Conservation (phyloP, 2,888 invertebrate genomes). For the Anoplius nigerrimus region DNA sequence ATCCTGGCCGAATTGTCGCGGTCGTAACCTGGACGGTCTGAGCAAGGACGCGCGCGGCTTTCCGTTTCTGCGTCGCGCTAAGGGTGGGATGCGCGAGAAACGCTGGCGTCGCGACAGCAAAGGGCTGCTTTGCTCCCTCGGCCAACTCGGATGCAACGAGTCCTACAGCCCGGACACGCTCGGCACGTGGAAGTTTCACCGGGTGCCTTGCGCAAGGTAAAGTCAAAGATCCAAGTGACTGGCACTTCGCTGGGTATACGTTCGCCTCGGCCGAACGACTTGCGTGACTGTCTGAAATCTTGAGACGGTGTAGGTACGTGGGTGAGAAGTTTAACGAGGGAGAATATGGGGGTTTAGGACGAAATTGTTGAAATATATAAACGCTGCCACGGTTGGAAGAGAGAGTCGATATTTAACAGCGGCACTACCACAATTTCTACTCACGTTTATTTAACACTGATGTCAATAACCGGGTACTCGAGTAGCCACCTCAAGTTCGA, state of each 20-base stretch:
- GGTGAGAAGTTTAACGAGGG: too few species aligned
- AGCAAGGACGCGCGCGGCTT: slow-evolving; percentile 43
- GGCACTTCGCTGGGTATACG: background rate
- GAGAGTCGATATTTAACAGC: too few species aligned
- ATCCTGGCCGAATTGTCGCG: slow-evolving; percentile 63
- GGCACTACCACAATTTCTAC: too few species aligned
- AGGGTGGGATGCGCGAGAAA: slow-evolving; percentile 43
- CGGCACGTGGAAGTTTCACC: slow-evolving; percentile 71
- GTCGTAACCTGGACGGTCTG: slow-evolving; percentile 47
- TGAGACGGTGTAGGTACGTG: too few species aligned
- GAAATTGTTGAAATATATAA: too few species aligned
- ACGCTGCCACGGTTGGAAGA: too few species aligned
- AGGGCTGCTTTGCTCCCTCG: slow-evolving; percentile 66
- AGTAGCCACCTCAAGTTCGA: too few species aligned
- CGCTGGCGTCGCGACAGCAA: slow-evolving; percentile 64
- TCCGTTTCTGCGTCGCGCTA: slow-evolving; percentile 42
- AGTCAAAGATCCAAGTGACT: slow-evolving; percentile 14
- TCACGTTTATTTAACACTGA: too few species aligned
- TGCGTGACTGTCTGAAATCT: too few species aligned
- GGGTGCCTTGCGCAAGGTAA: slow-evolving; percentile 66
- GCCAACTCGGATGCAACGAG: slow-evolving; percentile 64
- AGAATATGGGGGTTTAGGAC: too few species aligned
- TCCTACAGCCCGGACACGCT: slow-evolving; percentile 67
- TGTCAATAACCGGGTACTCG: too few species aligned
- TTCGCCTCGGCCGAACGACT: too few species aligned